Conservation (phyloP, 2,113 vertebrate genomes). For the Willisornis vidua region DNA sequence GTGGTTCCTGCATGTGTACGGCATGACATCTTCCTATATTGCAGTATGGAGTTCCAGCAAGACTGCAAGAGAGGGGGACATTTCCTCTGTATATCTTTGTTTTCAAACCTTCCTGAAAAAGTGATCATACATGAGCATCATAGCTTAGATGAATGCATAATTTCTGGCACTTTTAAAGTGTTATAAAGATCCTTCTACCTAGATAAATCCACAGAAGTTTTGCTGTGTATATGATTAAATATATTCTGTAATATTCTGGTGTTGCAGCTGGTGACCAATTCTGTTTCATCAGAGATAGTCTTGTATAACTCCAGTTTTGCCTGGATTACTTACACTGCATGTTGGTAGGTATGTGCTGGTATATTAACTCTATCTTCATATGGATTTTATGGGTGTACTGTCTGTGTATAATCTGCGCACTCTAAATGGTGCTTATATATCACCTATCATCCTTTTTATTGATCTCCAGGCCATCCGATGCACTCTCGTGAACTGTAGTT, state of each 20-base stretch:
- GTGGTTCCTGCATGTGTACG: not conserved
- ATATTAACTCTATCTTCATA: not conserved
- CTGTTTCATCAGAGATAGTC: not conserved
- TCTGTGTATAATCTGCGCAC: not conserved
- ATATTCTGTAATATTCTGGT: not conserved
- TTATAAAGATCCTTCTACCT: not conserved
- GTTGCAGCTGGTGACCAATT: not conserved
- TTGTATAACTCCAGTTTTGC: not conserved
- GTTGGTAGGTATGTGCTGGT: not conserved
- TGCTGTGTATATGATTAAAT: not conserved
- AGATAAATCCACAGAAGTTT: not conserved
- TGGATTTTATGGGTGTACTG: not conserved
- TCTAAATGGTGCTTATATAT: not conserved
- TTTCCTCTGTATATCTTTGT: not conserved
- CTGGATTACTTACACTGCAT: not conserved
- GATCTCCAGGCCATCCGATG: constrained; percentile 90
- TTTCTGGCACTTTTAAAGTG: not conserved
- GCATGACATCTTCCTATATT: not conserved
- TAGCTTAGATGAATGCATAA: not conserved
- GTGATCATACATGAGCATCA: not conserved
- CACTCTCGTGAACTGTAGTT: constrained; percentile 92
- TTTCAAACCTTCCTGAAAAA: not conserved
- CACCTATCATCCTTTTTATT: not conserved
- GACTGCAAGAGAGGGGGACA: not conserved
- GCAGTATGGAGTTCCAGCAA: not conserved